Conservation (phyloP, 2,113 vertebrate species). For the Prionailurus bengalensis region DNA sequence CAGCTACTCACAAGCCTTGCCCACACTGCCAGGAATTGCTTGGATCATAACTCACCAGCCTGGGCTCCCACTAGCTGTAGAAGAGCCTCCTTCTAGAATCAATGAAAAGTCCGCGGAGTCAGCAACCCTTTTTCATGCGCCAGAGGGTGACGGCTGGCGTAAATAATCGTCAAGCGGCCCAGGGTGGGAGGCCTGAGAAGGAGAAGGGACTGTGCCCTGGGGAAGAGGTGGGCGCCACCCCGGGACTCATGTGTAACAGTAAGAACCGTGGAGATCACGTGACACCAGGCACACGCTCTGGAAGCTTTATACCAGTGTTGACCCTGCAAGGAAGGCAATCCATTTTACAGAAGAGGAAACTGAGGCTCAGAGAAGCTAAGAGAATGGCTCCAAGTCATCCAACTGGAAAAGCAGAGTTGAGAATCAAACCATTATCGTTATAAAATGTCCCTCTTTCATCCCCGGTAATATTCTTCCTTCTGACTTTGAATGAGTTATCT, state of each 20-base stretch:
- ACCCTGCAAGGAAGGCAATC: not conserved
- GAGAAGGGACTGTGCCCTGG: slow-evolving; percentile 17
- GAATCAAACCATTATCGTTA: not conserved
- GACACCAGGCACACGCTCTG: not conserved
- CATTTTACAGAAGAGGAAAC: slow-evolving; percentile 4
- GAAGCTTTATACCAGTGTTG: not conserved
- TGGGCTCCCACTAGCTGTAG: slow-evolving; percentile 67
- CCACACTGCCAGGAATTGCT: not conserved
- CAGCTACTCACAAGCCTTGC: not conserved
- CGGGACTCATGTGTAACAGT: not conserved
- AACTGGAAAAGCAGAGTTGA: not conserved
- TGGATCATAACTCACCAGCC: slow-evolving; percentile 75
- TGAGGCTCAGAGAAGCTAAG: not conserved
- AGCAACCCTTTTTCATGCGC: slow-evolving; percentile 72
- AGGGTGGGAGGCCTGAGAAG: slow-evolving; percentile 37
- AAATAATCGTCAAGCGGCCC: slow-evolving; percentile 75
- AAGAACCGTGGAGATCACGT: not conserved
- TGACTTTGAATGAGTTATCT: not conserved
- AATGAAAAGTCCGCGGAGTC: slow-evolving; percentile 60
- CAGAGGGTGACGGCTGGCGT: slow-evolving; percentile 75
- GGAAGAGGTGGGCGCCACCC: not conserved
- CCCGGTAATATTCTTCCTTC: not conserved
- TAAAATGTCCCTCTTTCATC: not conserved
- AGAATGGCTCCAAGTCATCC: not conserved
- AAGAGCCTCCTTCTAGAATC: slow-evolving; percentile 57